Evolutionary conservation across 2,113 vertebrate species (phyloP).

Genomic region (Albula goreensis): DNA sequence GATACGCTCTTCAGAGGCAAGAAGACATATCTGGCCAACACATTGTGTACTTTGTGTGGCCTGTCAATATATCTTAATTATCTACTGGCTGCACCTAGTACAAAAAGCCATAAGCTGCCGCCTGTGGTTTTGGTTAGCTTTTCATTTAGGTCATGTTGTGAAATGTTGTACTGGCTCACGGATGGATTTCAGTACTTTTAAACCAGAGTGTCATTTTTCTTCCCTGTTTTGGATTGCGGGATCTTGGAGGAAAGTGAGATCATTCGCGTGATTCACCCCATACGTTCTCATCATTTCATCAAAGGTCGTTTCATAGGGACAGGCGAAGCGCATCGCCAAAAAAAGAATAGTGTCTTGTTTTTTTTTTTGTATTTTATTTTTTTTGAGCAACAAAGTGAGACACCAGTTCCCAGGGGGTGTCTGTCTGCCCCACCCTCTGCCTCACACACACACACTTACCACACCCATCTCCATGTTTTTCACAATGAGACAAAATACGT

Average conservation of each 20-base stretch:
- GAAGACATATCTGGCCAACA: conserved; percentile 25
- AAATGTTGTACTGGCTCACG: not conserved
- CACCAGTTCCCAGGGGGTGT: not conserved
- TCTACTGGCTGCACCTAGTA: conserved; percentile 9
- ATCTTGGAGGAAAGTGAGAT: not conserved
- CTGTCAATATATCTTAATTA: conserved; percentile 28
- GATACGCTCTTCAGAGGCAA: not conserved
- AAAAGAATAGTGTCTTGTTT: not conserved
- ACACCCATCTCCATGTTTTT: not conserved
- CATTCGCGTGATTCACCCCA: not conserved
- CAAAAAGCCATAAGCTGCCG: not conserved
- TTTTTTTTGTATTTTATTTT: no score
- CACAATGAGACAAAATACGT: not conserved
- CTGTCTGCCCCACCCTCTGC: not conserved
- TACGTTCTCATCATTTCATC: not conserved
- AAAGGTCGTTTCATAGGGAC: no score
- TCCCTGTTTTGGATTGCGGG: not conserved
- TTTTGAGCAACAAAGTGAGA: not conserved
- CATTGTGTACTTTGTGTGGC: conserved; percentile 26
- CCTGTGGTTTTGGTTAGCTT: conserved; percentile 7
- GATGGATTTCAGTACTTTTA: not conserved
- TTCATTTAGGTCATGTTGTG: not conserved
- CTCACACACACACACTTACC: not conserved
- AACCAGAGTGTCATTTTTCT: not conserved
- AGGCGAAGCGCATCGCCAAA: not conserved